Evolutionary conservation across 2,797 vertebrate species (phyloP).

Genomic region (Sebastes diploproa): DNA sequence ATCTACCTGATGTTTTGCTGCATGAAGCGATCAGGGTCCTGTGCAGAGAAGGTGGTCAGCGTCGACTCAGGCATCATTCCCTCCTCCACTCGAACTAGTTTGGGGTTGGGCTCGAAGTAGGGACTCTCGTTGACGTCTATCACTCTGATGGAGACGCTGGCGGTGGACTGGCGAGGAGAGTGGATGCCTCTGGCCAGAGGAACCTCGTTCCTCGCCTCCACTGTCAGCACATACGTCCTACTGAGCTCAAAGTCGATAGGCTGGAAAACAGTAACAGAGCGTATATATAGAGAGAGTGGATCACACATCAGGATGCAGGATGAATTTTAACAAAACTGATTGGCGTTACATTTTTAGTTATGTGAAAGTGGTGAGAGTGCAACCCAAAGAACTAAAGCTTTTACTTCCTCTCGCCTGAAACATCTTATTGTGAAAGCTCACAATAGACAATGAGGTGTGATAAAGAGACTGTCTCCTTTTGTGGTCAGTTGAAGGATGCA

Average conservation of each 20-base stretch:
- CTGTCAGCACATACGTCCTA: conserved; percentile 90
- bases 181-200: conserved; percentile 93
- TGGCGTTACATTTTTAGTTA: not conserved
- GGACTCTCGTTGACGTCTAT: conserved; percentile 97
- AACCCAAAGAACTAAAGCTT: not conserved
- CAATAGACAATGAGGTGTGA: not conserved
- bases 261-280: conserved; percentile 69
- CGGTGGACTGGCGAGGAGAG: conserved; percentile 94
- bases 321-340: not conserved
- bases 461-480: conserved; percentile 23
- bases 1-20: conserved; percentile 91
- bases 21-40: conserved; percentile 96
- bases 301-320: not conserved
- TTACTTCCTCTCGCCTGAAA: conserved; percentile 16
- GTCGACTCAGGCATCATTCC: conserved; percentile 86
- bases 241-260: conserved; percentile 95
- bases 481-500: conserved; percentile 21
- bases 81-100: conserved; percentile 90
- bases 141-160: conserved; percentile 93
- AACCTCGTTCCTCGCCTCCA: conserved; percentile 93
- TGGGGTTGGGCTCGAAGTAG: conserved; percentile 93
- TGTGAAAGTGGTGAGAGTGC: conserved; percentile 11
- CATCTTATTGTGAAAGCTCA: not conserved
- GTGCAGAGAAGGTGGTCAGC: conserved; percentile 89
- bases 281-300: not conserved